Base-by-base conservation (phyloP, 2,113 vertebrate genomes). In the Leucosticte australis region DNA sequence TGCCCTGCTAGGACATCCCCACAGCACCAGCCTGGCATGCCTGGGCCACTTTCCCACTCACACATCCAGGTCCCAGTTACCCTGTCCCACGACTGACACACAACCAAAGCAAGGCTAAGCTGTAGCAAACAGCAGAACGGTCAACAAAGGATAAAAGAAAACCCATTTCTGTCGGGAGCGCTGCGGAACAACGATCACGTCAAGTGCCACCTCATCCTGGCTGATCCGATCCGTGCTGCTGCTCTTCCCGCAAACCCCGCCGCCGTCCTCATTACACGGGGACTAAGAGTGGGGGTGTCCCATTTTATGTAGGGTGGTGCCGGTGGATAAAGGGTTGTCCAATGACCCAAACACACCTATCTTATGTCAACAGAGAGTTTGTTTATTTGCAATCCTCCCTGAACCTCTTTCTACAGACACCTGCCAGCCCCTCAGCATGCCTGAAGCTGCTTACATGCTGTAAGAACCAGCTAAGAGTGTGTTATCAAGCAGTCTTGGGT, bases 21-120 rank as follows among this genome's bases (percentile, higher is more conserved):
- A 42, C 0, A 0, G 39, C 21, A 77, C 50, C 3, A 1, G 39
- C 47, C 74, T 11, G n/a, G 42, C 50, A 20, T 0, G 0, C 30
- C 64, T 7, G 42, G 53, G 57, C 18, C 0, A 0, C 64, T 31
- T 27, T 37, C 41, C 49, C 57, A 28, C 27, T 76, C 56, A 17
- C 4, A 3, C 59, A 87, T 4, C 18, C 70, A 85, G 28, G 28
- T 18, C 56, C 13, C 49, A 23, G 42, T 5, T 70, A 74, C 28
- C 24, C 68, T 6, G 4, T 14, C 49, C 26, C 64, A 63, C 0
- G 0, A 11, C 33, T 27, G 42, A 47, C 3, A 1, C 0, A 41
- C 2, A 4, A 56, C 44, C 77, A 75, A 55, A 65, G 73, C 21
- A 1, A 6, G 15, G 39, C 64, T 52, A 63, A 87, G 68, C 64